Conservation (phyloP, 2,113 vertebrate genomes). For the Myrmecophaga tridactyla region DNA sequence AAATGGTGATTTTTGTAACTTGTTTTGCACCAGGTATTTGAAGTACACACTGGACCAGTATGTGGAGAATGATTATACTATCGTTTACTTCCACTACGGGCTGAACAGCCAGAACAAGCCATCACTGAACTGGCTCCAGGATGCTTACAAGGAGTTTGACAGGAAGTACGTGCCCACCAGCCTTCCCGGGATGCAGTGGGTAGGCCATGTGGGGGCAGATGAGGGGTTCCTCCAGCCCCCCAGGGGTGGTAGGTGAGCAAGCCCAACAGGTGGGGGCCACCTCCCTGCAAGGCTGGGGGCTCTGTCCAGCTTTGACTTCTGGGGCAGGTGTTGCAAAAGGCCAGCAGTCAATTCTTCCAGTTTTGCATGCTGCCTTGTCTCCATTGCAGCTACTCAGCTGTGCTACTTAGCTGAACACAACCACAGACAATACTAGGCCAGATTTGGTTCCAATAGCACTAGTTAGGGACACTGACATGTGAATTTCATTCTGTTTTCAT, state of each 20-base stretch:
- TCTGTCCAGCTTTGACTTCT: not conserved
- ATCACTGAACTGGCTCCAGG: constrained; percentile 87
- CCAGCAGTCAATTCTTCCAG: rapidly evolving
- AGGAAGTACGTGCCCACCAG: constrained; percentile 83
- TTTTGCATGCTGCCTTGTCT: rapidly evolving
- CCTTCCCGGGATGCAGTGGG: rapidly evolving
- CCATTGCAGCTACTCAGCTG: rapidly evolving
- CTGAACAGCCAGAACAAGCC: constrained; percentile 91
- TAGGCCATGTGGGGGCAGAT: rapidly evolving
- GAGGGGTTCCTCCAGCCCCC: rapidly evolving
- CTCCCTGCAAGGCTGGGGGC: not conserved
- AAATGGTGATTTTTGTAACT: not conserved
- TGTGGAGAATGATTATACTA: constrained; percentile 89
- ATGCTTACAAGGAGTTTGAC: constrained; percentile 89
- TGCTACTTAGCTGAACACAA: rapidly evolving
- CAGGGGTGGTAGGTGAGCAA: rapidly evolving
- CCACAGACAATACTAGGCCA: rapidly evolving
- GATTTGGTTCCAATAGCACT: rapidly evolving
- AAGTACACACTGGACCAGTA: constrained; percentile 90
- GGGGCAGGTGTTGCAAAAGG: not conserved
- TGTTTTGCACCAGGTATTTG: constrained; percentile 83
- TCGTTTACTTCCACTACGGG: constrained; percentile 91
- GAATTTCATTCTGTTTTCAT: not conserved
- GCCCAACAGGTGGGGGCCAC: too few relatives aligned
- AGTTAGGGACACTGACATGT: not conserved